Conservation (phyloP, 2,888 invertebrate genomes). For the Pristionchus exspectatus region DNA sequence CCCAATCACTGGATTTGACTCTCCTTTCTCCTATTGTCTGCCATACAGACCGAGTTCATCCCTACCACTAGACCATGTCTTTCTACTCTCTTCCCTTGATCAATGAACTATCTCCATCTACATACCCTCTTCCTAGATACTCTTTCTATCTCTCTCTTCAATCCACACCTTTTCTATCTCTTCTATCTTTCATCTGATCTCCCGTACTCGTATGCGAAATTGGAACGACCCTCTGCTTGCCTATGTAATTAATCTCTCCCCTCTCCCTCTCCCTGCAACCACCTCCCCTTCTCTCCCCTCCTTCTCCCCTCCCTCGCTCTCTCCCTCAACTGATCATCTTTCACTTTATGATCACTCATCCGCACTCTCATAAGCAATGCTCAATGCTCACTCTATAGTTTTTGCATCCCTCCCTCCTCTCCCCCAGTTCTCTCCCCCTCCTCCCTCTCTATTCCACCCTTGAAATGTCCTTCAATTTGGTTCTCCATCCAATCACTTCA, state of each 20-base stretch:
- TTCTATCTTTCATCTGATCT: conserved; percentile 18
- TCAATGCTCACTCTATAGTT: conserved; percentile 6
- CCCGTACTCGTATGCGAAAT: not conserved
- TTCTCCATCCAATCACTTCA: conserved; percentile 20
- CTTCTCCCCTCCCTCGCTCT: not conserved
- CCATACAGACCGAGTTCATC: not conserved
- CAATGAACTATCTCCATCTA: not conserved
- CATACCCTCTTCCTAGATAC: not conserved
- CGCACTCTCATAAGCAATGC: conserved; percentile 30
- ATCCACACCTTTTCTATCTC: conserved; percentile 1
- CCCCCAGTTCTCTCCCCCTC: not conserved
- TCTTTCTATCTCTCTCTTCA: not conserved
- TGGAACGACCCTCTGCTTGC: conserved; percentile 2
- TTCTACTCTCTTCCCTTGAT: not conserved
- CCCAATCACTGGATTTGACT: conserved; percentile 29
- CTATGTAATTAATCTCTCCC: not conserved
- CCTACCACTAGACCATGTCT: not conserved
- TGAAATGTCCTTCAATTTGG: conserved; percentile 16
- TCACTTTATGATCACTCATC: conserved; percentile 31
- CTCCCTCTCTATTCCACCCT: conserved; percentile 24
- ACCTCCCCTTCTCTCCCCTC: not conserved
- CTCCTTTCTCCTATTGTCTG: not conserved
- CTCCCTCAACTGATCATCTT: conserved; percentile 35
- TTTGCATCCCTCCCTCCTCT: conserved; percentile 2
- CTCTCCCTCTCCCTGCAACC: not conserved